Evolutionary conservation across 1,140 invertebrate genomes (phyloP), one percentile per base, ranked within the genome.

Genomic region (Bombus ignitus): DNA sequence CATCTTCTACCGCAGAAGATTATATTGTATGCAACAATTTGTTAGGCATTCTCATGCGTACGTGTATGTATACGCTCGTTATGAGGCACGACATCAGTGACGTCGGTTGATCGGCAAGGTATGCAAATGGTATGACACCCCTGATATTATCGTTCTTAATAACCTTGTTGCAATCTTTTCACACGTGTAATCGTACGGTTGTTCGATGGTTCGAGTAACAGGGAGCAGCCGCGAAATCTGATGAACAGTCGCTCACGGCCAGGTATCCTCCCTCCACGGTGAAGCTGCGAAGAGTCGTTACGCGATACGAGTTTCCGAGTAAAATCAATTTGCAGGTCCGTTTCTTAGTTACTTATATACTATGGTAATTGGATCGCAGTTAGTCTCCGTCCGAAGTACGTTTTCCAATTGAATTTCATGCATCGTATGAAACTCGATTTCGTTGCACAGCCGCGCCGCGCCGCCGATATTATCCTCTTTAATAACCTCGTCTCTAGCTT

Each of bases 91-190:
- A 22, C 28, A 80, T 37, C 37, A 28, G 35, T 39, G 28, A 42
- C 25, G 32, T 25, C 35, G 70, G 74, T 22, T 59, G 37, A 81
- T 59, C 25, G 15, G n/a, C 22, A 28, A 9, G 79, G 35, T 57
- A 81, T 72, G 79, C 47, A 72, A 81, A 81, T 72, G 68, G 12
- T 22, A 15, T 39, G 10, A 25, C 71, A 28, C 57, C n/a, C 39
- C 47, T 37, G 70, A 82, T 82, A 71, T 82, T 82, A 82, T 74
- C 80, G 53, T 65, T 37, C 37, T 82, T 82, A 82, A 82, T 82
- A 82, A 82, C 71, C 80, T 74, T 82, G 80, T 82, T 53, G 80
- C 57, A 44, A 74, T 82, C 80, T 82, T 82, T 74, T 82, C 80
- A 42, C 80, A 82, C 80, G 80, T 74, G 80, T 74, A 82, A 82